A percentile compares a stretch with the other conserved stretches of the same genome.
Evolutionary conservation across 2,113 vertebrate genomes (phyloP).

Genomic region (Chunga burmeisteri): DNA sequence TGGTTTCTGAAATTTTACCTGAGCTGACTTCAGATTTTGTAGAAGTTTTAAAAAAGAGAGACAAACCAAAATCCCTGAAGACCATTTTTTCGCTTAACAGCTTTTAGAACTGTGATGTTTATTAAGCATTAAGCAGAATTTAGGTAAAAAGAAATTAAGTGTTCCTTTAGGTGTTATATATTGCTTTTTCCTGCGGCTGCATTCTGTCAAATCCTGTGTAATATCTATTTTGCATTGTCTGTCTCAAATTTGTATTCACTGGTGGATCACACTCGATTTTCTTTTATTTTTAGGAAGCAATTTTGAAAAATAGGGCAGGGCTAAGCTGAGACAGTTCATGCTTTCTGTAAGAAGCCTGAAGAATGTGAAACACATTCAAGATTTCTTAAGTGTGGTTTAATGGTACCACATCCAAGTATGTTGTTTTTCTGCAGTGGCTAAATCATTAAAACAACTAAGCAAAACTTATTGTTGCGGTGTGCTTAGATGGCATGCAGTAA

Average conservation of each 20-base stretch:
- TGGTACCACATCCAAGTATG: not conserved
- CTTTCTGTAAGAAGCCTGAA: constrained; percentile 5
- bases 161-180: not conserved
- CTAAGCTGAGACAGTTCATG: constrained; percentile 8
- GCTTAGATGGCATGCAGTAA: not conserved
- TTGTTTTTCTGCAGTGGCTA: not conserved
- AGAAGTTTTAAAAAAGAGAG: not conserved
- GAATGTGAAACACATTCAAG: constrained; percentile 5
- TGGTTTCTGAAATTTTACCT: not conserved
- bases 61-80: not conserved
- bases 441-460: constrained; percentile 45
- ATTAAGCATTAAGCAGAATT: not conserved
- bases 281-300: constrained; percentile 39
- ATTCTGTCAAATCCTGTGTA: not conserved
- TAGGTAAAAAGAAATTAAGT: not conserved
- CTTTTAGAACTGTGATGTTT: not conserved
- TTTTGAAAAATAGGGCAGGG: constrained; percentile 24
- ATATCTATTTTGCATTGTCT: not conserved
- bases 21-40: not conserved
- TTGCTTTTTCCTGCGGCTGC: not conserved
- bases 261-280: not conserved
- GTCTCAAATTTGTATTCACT: not conserved
- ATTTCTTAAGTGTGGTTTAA: not conserved
- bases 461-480: not conserved
- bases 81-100: not conserved